Evolutionary conservation across 2,888 invertebrate genomes (phyloP).

Genomic region (Spodoptera exigua): DNA sequence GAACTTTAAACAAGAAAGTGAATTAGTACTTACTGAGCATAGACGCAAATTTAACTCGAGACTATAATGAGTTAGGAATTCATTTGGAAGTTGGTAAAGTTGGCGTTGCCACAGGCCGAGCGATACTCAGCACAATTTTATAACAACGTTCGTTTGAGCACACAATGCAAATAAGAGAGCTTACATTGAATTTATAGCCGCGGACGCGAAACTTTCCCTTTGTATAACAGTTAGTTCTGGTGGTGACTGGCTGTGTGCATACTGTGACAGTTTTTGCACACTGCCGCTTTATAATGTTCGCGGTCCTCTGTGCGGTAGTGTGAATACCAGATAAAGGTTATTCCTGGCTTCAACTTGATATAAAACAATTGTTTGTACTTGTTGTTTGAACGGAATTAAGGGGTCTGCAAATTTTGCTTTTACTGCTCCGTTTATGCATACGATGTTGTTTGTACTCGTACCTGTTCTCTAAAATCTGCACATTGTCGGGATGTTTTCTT

Average conservation of each 20-base stretch:
- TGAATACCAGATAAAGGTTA: conserved; percentile 64
- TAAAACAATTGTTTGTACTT: conserved; percentile 64
- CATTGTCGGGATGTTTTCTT: conserved; percentile 35
- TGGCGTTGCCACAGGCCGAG: conserved; percentile 24
- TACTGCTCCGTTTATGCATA: conserved; percentile 48
- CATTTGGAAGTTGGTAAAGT: conserved; percentile 45
- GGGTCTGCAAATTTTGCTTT: conserved; percentile 56
- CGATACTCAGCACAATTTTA: conserved; percentile 56
- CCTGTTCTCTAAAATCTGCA: conserved; percentile 38
- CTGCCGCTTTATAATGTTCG: conserved; percentile 55
- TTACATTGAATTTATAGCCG: conserved; percentile 76
- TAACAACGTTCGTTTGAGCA: conserved; percentile 58
- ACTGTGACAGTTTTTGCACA: conserved; percentile 67
- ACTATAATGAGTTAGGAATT: conserved; percentile 49
- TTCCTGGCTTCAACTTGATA: conserved; percentile 59
- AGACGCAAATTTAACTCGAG: conserved; percentile 28
- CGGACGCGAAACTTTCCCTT: conserved; percentile 68
- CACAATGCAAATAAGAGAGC: conserved; percentile 74
- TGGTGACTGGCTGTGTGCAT: conserved; percentile 60
- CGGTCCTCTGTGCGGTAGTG: conserved; percentile 55
- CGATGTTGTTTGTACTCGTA: conserved; percentile 34
- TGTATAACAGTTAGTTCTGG: conserved; percentile 64
- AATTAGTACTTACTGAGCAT: conserved; percentile 10
- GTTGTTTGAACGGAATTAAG: conserved; percentile 57
- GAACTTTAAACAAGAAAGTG: conserved; percentile 25